Conservation (phyloP, 2,888 invertebrate genomes). For the Nomada flava region DNA sequence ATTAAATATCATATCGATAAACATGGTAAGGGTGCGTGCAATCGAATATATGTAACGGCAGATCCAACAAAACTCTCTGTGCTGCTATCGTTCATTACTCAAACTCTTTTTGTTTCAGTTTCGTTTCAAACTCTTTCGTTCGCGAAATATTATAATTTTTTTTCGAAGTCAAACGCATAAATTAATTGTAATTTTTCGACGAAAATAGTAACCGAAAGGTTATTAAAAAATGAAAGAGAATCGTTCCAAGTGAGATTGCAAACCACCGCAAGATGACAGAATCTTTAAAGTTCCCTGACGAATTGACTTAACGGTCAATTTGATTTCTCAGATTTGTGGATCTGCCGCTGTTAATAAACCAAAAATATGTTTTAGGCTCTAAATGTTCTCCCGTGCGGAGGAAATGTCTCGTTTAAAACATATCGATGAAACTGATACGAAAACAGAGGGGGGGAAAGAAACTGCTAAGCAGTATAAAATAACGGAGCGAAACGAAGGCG, state of each 20-base stretch:
- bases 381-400: constrained; percentile 61
- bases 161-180: background rate
- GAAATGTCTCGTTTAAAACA: constrained; percentile 45
- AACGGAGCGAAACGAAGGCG: background rate
- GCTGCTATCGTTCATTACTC: background rate
- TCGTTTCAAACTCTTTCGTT: too few relatives aligned
- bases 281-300: too few relatives aligned
- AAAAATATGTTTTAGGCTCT: constrained; percentile 63
- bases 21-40: constrained; percentile 57
- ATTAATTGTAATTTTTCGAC: background rate
- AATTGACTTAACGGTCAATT: background rate
- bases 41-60: constrained; percentile 34
- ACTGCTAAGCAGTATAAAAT: background rate
- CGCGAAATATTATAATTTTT: background rate
- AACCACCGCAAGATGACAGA: too few relatives aligned
- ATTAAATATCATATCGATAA: constrained; percentile 61
- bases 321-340: constrained; percentile 6
- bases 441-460: background rate
- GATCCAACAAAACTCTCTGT: constrained; percentile 15
- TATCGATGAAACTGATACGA: constrained; percentile 33
- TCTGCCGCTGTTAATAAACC: constrained; percentile 29
- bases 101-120: too few relatives aligned
- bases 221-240: too few relatives aligned
- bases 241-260: too few relatives aligned
- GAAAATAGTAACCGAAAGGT: background rate